phyloP scores from a whole-genome alignment of 2,888 invertebrate species.

The Drosophila kuntzei region DNA sequence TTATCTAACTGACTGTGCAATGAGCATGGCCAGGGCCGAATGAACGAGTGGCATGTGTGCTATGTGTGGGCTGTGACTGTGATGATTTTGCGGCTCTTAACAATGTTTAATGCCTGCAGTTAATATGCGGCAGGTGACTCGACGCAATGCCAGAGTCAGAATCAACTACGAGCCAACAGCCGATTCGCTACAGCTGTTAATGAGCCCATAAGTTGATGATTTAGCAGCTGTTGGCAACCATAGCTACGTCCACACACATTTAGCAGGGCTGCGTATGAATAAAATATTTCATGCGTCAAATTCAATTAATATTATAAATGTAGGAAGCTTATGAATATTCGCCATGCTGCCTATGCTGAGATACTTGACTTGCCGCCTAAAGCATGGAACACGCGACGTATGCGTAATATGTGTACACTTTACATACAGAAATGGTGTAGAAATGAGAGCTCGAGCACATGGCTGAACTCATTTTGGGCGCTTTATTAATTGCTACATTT shows the following conservation, averaged over 20 bases:
- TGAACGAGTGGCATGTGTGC: conserved; percentile 2
- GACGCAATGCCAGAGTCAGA: conserved; percentile 43
- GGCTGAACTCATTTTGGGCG: conserved; percentile 23
- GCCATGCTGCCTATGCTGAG: conserved; percentile 35
- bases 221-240: conserved; percentile 41
- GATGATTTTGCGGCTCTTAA: conserved; percentile 62
- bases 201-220: conserved; percentile 62
- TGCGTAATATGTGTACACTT: conserved; percentile 41
- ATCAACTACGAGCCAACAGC: conserved; percentile 18
- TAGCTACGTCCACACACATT: conserved; percentile 11
- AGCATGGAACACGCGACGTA: conserved; percentile 46
- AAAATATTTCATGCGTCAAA: conserved; percentile 78
- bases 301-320: conserved; percentile 81
- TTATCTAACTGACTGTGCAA: conserved; percentile 50
- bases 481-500: conserved; percentile 71
- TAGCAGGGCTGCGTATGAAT: conserved; percentile 53
- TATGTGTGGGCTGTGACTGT: conserved; percentile 50
- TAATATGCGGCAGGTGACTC: conserved; percentile 79
- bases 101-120: conserved; percentile 74
- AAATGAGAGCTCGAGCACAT: conserved; percentile 9
- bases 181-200: conserved; percentile 50
- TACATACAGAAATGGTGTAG: conserved; percentile 11
- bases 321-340: conserved; percentile 67
- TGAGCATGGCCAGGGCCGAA: conserved; percentile 14
- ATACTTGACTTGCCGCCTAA: conserved; percentile 57